Evolutionary conservation across 1,140 invertebrate species (phyloP).

Genomic region (Meteorus sp.): DNA sequence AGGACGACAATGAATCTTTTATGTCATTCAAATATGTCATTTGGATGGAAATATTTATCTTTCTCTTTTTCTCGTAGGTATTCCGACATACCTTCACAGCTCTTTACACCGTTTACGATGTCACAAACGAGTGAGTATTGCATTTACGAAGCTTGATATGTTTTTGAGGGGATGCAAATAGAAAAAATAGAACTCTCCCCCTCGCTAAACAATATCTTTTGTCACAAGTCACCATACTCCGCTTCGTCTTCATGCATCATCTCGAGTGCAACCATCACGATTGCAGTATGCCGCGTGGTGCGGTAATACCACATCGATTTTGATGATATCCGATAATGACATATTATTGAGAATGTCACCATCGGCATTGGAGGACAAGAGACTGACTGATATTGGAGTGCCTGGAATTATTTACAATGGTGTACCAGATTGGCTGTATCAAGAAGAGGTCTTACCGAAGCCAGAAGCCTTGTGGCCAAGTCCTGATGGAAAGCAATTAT

Average conservation of each 20-base stretch:
- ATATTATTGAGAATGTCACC: constrained; percentile 79
- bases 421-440: constrained; percentile 92
- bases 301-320: constrained; percentile 69
- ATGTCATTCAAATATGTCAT: too few species aligned
- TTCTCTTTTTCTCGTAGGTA: constrained; percentile 62
- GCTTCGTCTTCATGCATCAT: constrained; percentile 68
- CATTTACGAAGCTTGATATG: too few species aligned
- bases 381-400: constrained; percentile 75
- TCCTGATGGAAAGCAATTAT: constrained; percentile 74
- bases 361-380: constrained; percentile 62
- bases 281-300: constrained; percentile 79
- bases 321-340: constrained; percentile 82
- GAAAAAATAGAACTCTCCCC: too few species aligned
- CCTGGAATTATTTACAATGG: constrained; percentile 84
- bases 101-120: constrained; percentile 83
- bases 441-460: constrained; percentile 78
- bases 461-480: constrained; percentile 85
- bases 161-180: too few species aligned
- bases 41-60: too few species aligned
- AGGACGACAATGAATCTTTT: too few species aligned
- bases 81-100: constrained; percentile 80
- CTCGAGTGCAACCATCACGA: constrained; percentile 69
- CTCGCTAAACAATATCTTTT: constrained; percentile 16
- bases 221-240: constrained; percentile 74
- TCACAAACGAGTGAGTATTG: constrained; percentile 77